Conservation (phyloP, 2,113 vertebrate genomes). For the Peromyscus californicus region DNA sequence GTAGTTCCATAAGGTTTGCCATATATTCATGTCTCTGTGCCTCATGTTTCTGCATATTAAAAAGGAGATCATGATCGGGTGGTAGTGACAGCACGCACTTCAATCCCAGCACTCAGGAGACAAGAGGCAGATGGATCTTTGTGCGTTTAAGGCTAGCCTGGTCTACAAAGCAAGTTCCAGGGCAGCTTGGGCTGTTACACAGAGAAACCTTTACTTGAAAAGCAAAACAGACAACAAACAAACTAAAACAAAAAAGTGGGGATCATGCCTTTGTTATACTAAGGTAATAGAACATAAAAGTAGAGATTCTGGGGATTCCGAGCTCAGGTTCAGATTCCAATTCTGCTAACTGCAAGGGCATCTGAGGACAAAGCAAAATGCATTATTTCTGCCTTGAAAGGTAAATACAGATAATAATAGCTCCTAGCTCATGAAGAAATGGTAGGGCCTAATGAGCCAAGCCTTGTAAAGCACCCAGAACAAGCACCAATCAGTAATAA, state of each 20-base stretch:
- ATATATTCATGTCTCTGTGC: background rate
- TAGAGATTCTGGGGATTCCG: background rate
- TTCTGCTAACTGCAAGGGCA: background rate
- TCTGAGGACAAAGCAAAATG: background rate
- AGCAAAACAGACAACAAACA: background rate
- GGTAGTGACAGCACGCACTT: background rate
- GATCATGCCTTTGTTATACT: background rate
- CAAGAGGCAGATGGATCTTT: background rate
- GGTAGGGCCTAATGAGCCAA: background rate
- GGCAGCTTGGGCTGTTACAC: background rate
- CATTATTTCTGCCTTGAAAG: background rate
- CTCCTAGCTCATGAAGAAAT: background rate
- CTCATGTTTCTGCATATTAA: background rate
- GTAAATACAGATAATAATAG: background rate
- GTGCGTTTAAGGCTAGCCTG: background rate
- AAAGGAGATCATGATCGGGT: background rate
- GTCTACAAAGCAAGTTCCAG: background rate
- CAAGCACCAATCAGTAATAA: background rate
- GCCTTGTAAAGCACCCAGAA: background rate
- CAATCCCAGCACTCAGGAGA: background rate
- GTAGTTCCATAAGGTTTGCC: background rate
- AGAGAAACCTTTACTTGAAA: background rate
- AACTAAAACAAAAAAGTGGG: background rate
- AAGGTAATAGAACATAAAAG: background rate
- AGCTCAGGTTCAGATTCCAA: rapidly evolving